Percentiles rank a stretch among this genome's conserved stretches.
These are phyloP conservation scores for Pteronotus mesoamericanus DNA, from an alignment of 2,797 vertebrate genomes.

Conservation along the genomic window DNA sequence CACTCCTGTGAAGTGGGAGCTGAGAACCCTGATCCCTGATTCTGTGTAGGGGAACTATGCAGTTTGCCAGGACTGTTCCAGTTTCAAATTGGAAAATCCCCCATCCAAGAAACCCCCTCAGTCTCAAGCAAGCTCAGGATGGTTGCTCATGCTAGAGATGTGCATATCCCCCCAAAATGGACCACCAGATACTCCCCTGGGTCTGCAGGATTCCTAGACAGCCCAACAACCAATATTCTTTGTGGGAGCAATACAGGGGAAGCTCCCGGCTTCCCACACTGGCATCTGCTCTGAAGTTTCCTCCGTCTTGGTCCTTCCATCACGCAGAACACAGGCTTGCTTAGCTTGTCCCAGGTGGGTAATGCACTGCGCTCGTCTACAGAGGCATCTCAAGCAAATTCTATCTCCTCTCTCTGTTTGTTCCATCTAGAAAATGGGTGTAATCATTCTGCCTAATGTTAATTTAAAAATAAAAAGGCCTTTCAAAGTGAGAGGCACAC, in stretches of 20 bases:
- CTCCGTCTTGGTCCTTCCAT: not conserved
- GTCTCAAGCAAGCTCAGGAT: not conserved
- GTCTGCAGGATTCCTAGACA: not conserved
- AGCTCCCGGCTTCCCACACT: not conserved
- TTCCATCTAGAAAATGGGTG: not conserved
- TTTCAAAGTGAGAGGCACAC: not conserved
- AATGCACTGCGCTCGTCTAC: fast-evolving
- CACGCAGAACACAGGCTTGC: not conserved
- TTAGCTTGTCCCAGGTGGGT: not conserved
- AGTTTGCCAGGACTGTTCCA: not conserved
- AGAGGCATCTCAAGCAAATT: not conserved
- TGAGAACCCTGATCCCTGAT: not conserved
- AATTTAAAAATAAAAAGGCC: not conserved
- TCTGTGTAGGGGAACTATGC: not conserved
- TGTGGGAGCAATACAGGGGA: too few relatives aligned
- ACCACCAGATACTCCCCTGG: too few relatives aligned
- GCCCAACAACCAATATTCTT: not conserved
- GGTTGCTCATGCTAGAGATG: not conserved
- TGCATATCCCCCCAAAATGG: not conserved
- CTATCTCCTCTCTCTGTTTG: not conserved
- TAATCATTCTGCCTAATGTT: not conserved
- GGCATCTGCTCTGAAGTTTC: not conserved
- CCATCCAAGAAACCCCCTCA: not conserved
- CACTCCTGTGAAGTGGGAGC: not conserved
- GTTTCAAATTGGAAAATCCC: not conserved